Base-by-base conservation (phyloP, 2,888 invertebrate species). In the Cylloceria caligata region DNA sequence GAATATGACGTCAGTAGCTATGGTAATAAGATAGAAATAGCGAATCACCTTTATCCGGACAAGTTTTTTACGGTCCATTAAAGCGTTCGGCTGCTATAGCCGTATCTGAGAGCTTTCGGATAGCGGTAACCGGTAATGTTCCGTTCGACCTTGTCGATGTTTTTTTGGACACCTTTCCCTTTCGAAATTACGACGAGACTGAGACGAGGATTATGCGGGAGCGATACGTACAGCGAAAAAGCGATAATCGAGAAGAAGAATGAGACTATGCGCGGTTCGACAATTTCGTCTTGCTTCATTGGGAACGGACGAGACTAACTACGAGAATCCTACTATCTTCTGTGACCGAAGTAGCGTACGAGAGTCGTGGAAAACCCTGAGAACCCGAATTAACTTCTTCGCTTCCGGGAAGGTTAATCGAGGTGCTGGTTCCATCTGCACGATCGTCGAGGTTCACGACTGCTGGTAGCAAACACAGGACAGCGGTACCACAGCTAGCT, bases 361-460 rank as follows among this genome's bases (percentile, higher is more conserved):
- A 11, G 34, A 21, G 52, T 60, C 69, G 75, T 76, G 42, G 71
- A 81, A 42, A 73, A 62, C 62, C 52, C 60, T 47, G 77, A 73
- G 81, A 72, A 64, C 52, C 77, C 68, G 45, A 81, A 81, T 76
- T 73, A 73, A 72, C 67, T 72, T 68, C 60, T 71, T 62, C 60
- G 62, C 77, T 81, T 77, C 81, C 81, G 81, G 76, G 72, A 81
- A 76, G 81, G 68, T 55, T 73, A 77, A 81, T 81, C 81, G 81
- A 62, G 62, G 36, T 52, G 72, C 68, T 30, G 42, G 65, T 71
- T 57, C 49, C 47, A 62, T 74, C 79, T 74, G 80, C 47, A 80
- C 69, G 55, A 74, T 75, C 55, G 34, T 55, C 55, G 62, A 69
- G 55, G 49, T 68, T 74, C 80, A 80, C 80, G 80, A 80, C 52